phyloP scores from a whole-genome alignment of 2,888 invertebrate species.

The Scaptodrosophila latifasciaeformis region DNA sequence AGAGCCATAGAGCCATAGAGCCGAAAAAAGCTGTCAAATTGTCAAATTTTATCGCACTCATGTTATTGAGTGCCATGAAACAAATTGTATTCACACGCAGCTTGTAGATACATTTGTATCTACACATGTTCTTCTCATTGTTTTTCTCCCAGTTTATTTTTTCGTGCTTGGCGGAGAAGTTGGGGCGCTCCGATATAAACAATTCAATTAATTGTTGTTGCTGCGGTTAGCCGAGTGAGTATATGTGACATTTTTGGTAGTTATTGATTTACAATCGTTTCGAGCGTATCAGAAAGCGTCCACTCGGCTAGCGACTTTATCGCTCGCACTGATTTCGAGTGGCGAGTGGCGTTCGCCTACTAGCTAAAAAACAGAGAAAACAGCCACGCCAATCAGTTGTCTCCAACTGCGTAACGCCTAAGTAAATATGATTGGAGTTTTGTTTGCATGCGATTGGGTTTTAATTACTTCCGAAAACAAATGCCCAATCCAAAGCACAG shows the following conservation, averaged over 20 bases:
- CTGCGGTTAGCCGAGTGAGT: constrained; percentile 22
- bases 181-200: constrained; percentile 48
- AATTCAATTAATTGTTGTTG: constrained; percentile 68
- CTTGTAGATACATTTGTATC: constrained; percentile 61
- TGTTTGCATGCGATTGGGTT: constrained; percentile 61
- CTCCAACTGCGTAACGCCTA: constrained; percentile 40
- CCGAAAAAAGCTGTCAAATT: constrained; percentile 59
- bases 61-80: constrained; percentile 61
- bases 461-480: constrained; percentile 70
- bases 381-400: too few relatives aligned
- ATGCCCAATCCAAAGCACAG: constrained; percentile 27
- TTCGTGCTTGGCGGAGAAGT: too few relatives aligned
- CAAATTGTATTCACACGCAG: constrained; percentile 48
- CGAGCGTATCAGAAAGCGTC: constrained; percentile 27
- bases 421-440: constrained; percentile 64
- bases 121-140: constrained; percentile 57
- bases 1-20: too few relatives aligned
- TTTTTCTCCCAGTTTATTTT: too few relatives aligned
- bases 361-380: too few relatives aligned
- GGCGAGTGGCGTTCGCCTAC: not conserved
- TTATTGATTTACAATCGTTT: constrained; percentile 61
- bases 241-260: constrained; percentile 56
- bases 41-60: constrained; percentile 54
- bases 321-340: constrained; percentile 16
- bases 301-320: constrained; percentile 19